Conservation (phyloP, 37 sponge, comb jelly and placozoan genomes). For the Cladorhizidae sp. region DNA sequence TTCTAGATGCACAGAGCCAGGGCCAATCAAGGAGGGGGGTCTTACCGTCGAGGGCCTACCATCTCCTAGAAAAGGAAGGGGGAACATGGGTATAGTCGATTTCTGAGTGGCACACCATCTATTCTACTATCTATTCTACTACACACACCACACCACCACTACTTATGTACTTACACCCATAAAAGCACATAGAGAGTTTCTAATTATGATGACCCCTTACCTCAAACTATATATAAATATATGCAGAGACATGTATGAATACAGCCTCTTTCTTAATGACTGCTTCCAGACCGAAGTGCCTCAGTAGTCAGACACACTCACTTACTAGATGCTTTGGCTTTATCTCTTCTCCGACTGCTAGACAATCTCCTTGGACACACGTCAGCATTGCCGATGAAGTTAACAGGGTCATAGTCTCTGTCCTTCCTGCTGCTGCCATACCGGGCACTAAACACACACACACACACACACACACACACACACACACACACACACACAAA, state of each 20-base stretch:
- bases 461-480: constrained; percentile 9
- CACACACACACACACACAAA: neutral
- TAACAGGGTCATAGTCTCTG: constrained; percentile 28
- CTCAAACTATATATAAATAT: too few species aligned
- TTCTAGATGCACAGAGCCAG: constrained; percentile 2
- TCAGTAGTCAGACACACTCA: neutral
- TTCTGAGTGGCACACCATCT: too few species aligned
- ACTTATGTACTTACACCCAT: neutral
- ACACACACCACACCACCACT: too few species aligned
- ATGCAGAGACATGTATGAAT: neutral
- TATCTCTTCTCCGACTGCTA: constrained; percentile 23
- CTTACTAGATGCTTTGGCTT: constrained; percentile 1
- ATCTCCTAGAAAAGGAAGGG: neutral
- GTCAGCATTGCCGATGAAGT: neutral
- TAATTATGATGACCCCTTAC: too few species aligned
- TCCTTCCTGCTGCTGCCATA: constrained; percentile 11
- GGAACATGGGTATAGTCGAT: too few species aligned
- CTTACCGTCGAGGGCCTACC: neutral
- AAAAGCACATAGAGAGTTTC: too few species aligned
- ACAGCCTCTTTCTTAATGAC: too few species aligned
- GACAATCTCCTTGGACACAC: constrained; percentile 5
- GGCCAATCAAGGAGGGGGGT: constrained; percentile 20
- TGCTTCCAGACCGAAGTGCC: neutral
- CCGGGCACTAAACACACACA: neutral
- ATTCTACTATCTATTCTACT: too few species aligned